Evolutionary conservation across 1,140 invertebrate genomes (phyloP), one percentile per base, ranked within the genome.

Genomic region (Nautilus pompilius): DNA sequence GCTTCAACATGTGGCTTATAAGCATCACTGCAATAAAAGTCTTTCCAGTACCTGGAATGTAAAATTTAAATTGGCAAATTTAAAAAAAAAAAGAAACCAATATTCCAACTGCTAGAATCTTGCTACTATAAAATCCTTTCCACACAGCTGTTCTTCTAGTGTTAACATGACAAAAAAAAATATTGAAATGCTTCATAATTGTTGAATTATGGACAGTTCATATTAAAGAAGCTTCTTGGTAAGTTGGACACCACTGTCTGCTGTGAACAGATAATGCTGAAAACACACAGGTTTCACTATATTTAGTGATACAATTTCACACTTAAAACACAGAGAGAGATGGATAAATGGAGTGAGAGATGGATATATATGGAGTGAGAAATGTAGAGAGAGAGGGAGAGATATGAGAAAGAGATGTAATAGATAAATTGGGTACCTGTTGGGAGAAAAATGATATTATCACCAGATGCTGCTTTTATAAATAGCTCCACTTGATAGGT

Each of bases 31-130:
- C 59, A 5, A 79, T 71, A 29, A 79, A 57, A 5, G 80, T 81
- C 60, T 81, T 81, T 6, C 80, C 80, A 56, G 80, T 80, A 26
- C 79, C 78, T 80, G 54, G 59, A 74, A n/a, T n/a, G n/a, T n/a
- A n/a, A n/a, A n/a, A n/a, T n/a, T 22, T 34, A 41, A 5, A 34
- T 6, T n/a, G n/a, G n/a, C n/a, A n/a, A n/a, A n/a, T n/a, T n/a
- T n/a, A 65, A 33, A 22, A 29, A 56, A 22, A 26, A 55, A 28
- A n/a, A 28, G 6, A 3, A 34, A 28, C 34, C 33, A 30, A 15
- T 53, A 33, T 30, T 3, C 13, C 5, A 24, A 22, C 20, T 32
- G 36, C 17, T 4, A 20, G 22, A 6, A 58, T 2, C 29, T 26
- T 30, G 0, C 2, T 28, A 26, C 29, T 48, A 55, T 22, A 15